Conservation (phyloP, 2,888 invertebrate genomes). For the Chydorus sphaericus region DNA sequence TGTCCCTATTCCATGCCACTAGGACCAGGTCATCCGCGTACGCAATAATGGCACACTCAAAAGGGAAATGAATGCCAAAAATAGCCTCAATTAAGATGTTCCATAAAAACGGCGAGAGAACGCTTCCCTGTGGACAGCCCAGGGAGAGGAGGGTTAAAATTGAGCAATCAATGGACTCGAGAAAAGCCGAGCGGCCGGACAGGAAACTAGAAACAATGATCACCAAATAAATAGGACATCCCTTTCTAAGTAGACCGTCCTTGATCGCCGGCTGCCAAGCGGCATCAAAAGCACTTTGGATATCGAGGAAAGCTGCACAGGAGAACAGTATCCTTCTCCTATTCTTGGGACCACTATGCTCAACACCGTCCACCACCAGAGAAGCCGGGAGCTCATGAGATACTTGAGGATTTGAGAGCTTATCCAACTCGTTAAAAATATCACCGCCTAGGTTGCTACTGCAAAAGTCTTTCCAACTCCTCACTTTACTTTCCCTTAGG, state of each 20-base stretch:
- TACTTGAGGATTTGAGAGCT: too few relatives aligned
- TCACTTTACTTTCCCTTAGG: too few relatives aligned
- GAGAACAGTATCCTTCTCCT: too few relatives aligned
- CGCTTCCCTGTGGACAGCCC: constrained; percentile 1
- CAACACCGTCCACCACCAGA: too few relatives aligned
- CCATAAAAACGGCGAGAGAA: not conserved
- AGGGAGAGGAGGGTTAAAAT: not conserved
- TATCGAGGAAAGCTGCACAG: not conserved
- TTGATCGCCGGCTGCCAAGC: not conserved
- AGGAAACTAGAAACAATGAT: not conserved
- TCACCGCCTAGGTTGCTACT: too few relatives aligned
- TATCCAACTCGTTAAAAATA: too few relatives aligned
- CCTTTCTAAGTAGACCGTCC: not conserved
- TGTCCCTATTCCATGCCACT: not conserved
- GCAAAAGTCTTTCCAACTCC: too few relatives aligned
- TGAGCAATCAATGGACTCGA: not conserved
- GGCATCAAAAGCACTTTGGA: not conserved
- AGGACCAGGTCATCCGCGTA: not conserved
- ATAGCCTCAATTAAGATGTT: not conserved
- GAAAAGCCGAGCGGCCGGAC: not conserved
- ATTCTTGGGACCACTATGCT: too few relatives aligned
- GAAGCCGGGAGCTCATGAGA: too few relatives aligned
- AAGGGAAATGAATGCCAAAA: not conserved
- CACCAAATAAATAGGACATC: not conserved
- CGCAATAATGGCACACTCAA: not conserved